Evolutionary conservation across 2,113 vertebrate genomes (phyloP).

Genomic region (Anoura caudifer): DNA sequence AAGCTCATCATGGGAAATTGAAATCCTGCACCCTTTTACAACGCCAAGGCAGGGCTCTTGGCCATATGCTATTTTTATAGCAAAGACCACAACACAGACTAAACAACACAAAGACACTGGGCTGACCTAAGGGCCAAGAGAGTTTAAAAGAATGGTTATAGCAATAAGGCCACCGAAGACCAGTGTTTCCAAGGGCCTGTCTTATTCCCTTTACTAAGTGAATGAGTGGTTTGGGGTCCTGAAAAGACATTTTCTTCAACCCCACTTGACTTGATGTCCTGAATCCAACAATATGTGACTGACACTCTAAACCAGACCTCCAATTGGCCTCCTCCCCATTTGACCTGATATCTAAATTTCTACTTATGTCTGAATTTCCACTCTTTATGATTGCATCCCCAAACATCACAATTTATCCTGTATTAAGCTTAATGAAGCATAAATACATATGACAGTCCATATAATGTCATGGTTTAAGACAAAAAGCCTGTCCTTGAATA

Average conservation of each 20-base stretch:
- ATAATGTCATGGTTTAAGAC: background rate
- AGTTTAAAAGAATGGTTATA: background rate
- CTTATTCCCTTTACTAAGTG: background rate
- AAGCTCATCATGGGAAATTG: background rate
- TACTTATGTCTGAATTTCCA: background rate
- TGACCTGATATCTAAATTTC: background rate
- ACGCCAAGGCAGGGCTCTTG: background rate
- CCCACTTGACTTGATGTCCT: background rate
- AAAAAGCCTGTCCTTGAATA: background rate
- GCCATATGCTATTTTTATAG: background rate
- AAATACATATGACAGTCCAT: background rate
- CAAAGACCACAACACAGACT: background rate
- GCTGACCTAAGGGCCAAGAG: fast-evolving
- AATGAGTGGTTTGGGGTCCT: background rate
- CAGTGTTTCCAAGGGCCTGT: background rate
- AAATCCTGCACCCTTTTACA: background rate
- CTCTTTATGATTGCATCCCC: background rate
- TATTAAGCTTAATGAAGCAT: background rate
- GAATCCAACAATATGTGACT: background rate
- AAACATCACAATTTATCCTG: background rate
- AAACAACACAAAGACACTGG: background rate
- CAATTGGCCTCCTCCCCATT: background rate
- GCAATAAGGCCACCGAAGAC: background rate
- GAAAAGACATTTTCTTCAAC: background rate
- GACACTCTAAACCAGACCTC: background rate